Evolutionary conservation across 2,888 invertebrate species (phyloP).

Genomic region (Lasioglossum calceatum): DNA sequence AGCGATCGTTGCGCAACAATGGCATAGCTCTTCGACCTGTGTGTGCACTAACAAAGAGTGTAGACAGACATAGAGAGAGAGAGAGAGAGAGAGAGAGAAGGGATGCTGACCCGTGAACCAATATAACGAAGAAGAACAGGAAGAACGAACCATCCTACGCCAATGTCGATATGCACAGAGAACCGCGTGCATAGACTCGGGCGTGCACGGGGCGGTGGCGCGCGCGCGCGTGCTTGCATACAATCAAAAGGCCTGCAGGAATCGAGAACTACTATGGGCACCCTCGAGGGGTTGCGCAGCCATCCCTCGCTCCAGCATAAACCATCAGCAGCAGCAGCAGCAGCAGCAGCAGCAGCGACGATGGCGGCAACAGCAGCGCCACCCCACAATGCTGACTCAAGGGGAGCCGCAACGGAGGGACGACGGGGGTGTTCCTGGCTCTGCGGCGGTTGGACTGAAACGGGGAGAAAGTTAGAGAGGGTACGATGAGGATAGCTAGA

Average conservation of each 20-base stretch:
- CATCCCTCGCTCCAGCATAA: slow-evolving; percentile 61
- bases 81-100: too few relatives aligned
- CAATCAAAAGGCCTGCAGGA: slow-evolving; percentile 66
- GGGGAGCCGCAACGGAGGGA: slow-evolving; percentile 76
- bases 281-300: slow-evolving; percentile 73
- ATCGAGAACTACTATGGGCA: slow-evolving; percentile 71
- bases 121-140: neutral
- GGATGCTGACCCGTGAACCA: neutral
- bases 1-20: slow-evolving; percentile 3
- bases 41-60: neutral
- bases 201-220: slow-evolving; percentile 18
- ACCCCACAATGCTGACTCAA: slow-evolving; percentile 66
- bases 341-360: slow-evolving; percentile 55
- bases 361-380: slow-evolving; percentile 65
- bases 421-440: slow-evolving; percentile 59
- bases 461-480: neutral
- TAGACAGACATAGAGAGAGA: neutral
- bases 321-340: slow-evolving; percentile 57
- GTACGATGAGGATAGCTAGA: slow-evolving; percentile 22
- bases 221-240: slow-evolving; percentile 33
- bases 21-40: neutral
- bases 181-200: neutral
- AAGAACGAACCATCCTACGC: slow-evolving; percentile 44
- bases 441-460: slow-evolving; percentile 40
- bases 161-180: slow-evolving; percentile 50